Evolutionary conservation across 2,113 vertebrate genomes (phyloP).

Genomic region (Trematocara macrostoma): DNA sequence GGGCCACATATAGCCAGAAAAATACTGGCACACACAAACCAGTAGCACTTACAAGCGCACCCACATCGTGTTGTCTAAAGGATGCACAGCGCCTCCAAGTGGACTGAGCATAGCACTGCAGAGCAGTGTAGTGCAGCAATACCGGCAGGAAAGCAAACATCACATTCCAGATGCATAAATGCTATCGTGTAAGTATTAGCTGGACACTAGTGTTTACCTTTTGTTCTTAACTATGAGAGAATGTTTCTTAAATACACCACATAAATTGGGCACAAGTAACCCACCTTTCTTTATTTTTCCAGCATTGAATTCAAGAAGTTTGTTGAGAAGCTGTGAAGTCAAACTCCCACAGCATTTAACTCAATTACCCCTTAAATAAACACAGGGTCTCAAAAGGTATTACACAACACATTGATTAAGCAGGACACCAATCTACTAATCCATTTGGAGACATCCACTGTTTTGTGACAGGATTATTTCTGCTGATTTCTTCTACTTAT

Average conservation of each 20-base stretch:
- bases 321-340: not conserved
- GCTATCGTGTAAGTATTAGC: not conserved
- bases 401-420: not conserved
- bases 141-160: not conserved
- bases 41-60: not conserved
- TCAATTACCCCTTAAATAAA: not conserved
- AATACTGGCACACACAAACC: constrained; percentile 25
- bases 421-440: not conserved
- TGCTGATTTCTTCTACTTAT: not conserved
- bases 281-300: not conserved
- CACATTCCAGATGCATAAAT: not conserved
- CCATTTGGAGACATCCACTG: not conserved
- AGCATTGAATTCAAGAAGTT: not conserved
- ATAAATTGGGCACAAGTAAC: not conserved
- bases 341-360: not conserved
- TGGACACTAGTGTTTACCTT: not conserved
- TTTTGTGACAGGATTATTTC: constrained; percentile 5
- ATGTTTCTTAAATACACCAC: not conserved
- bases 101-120: constrained; percentile 24
- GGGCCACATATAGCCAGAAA: constrained; percentile 37
- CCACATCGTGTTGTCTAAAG: not conserved
- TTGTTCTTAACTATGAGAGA: not conserved
- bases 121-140: not conserved
- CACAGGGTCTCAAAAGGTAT: not conserved
- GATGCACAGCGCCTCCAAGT: constrained; percentile 59